These are phyloP conservation scores for Volucella bombylans DNA, from an alignment of 2,888 invertebrate species.

Conservation along the genomic window DNA sequence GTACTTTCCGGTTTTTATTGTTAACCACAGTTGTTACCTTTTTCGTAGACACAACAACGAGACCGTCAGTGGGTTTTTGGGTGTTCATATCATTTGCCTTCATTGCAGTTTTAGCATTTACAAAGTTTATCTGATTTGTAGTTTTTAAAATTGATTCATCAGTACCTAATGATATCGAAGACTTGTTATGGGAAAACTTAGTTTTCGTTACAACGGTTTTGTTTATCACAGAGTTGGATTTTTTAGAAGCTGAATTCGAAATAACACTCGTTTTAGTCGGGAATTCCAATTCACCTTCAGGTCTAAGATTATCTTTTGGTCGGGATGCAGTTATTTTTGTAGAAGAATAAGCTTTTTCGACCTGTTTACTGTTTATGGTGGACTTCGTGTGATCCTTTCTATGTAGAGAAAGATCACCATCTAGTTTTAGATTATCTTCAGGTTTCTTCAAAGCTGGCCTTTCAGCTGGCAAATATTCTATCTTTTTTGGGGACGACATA, in stretches of 20 bases:
- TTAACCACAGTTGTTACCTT: constrained; percentile 82
- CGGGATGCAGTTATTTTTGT: constrained; percentile 82
- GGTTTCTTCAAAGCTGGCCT: constrained; percentile 81
- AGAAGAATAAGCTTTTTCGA: constrained; percentile 31
- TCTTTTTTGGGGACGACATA: constrained; percentile 77
- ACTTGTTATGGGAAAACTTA: constrained; percentile 82
- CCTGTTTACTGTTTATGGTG: constrained; percentile 49
- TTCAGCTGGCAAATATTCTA: constrained; percentile 82
- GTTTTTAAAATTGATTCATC: constrained; percentile 84
- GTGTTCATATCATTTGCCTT: constrained; percentile 81
- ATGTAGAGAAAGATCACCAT: constrained; percentile 83
- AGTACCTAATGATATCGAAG: constrained; percentile 86
- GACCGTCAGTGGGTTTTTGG: constrained; percentile 83
- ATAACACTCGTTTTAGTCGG: constrained; percentile 80
- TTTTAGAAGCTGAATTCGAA: constrained; percentile 25
- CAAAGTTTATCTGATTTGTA: constrained; percentile 85
- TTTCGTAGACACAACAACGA: constrained; percentile 83
- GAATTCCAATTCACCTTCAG: constrained; percentile 84
- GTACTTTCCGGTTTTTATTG: constrained; percentile 79
- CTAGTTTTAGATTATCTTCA: constrained; percentile 86
- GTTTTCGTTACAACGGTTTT: constrained; percentile 62
- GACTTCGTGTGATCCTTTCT: constrained; percentile 83
- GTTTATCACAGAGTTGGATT: constrained; percentile 21
- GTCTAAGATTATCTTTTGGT: constrained; percentile 83
- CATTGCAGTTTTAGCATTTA: constrained; percentile 82